These are phyloP conservation scores for Lepus europaeus DNA, from an alignment of 2,113 vertebrate species.

Conservation along the genomic window DNA sequence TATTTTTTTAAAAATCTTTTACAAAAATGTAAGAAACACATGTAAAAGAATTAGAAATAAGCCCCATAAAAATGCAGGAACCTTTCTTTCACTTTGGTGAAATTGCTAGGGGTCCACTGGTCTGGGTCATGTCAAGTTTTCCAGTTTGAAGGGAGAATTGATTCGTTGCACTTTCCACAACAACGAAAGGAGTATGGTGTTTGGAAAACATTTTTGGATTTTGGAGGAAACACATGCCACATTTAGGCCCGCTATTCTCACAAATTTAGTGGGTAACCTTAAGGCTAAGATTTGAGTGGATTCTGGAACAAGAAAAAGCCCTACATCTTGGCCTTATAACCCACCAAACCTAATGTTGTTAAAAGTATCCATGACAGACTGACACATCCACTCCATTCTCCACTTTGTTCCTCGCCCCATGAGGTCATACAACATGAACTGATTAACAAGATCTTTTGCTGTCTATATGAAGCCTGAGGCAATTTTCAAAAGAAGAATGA, in stretches of 20 bases:
- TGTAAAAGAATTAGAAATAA: not conserved
- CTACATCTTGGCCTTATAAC: not conserved
- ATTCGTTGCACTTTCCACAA: not conserved
- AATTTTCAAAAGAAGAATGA: slow-evolving; percentile 20
- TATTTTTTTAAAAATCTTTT: too few relatives aligned
- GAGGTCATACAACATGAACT: not conserved
- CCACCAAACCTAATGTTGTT: not conserved
- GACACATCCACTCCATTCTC: not conserved
- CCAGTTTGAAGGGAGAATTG: slow-evolving; percentile 1
- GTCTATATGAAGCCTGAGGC: not conserved
- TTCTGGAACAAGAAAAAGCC: not conserved
- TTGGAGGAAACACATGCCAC: not conserved
- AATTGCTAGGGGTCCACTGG: not conserved
- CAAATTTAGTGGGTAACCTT: not conserved
- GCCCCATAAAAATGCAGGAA: not conserved
- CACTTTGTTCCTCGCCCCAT: not conserved
- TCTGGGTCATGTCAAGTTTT: not conserved
- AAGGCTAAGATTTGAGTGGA: not conserved
- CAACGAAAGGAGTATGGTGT: not conserved
- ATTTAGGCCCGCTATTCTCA: not conserved
- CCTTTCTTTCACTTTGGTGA: not conserved
- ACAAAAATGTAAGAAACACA: not conserved
- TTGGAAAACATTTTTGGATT: not conserved
- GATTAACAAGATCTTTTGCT: not conserved
- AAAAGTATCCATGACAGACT: not conserved